Conservation (phyloP, 2,888 invertebrate species). For the Hemaris fuciformis region DNA sequence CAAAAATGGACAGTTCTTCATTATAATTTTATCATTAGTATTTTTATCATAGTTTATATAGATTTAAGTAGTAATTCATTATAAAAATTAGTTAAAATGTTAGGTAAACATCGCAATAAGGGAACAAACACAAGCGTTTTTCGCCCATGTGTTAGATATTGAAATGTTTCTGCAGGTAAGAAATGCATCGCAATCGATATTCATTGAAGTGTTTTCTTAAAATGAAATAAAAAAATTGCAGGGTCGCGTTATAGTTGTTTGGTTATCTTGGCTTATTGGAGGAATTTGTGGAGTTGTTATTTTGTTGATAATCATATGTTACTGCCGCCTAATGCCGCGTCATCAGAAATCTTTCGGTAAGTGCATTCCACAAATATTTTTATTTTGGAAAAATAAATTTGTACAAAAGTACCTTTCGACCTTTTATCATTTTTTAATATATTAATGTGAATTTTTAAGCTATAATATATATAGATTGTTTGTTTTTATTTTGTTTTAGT, state of each 20-base stretch:
- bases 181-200: constrained; percentile 20
- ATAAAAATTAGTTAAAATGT: constrained; percentile 58
- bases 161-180: constrained; percentile 78
- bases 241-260: constrained; percentile 78
- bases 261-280: constrained; percentile 81
- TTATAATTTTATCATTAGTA: constrained; percentile 34
- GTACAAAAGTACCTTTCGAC: neutral
- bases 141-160: constrained; percentile 63
- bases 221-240: constrained; percentile 46
- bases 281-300: constrained; percentile 84
- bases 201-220: constrained; percentile 19
- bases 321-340: constrained; percentile 86
- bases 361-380: constrained; percentile 25
- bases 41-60: constrained; percentile 37
- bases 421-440: neutral
- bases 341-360: constrained; percentile 86
- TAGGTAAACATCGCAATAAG: constrained; percentile 46
- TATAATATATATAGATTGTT: too few species aligned
- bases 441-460: too few species aligned
- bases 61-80: constrained; percentile 46
- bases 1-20: constrained; percentile 36
- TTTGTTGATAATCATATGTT: constrained; percentile 84
- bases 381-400: neutral
- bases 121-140: constrained; percentile 60
- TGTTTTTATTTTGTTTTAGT: too few species aligned